Evolutionary conservation across 2,113 vertebrate species (phyloP).

Genomic region (Syrmaticus mikado): DNA sequence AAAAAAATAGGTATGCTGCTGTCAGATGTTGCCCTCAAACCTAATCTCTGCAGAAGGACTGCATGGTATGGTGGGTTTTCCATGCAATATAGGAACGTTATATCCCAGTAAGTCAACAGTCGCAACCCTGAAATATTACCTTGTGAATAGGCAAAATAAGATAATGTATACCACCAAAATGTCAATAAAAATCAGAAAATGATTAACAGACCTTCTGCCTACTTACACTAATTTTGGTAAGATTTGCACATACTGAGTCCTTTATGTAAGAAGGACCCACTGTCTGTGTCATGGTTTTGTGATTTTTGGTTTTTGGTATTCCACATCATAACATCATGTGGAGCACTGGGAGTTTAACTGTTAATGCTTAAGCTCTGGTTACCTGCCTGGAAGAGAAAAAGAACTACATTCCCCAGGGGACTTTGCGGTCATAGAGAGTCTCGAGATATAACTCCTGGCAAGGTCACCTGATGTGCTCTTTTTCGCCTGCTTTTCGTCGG

Average conservation of each 20-base stretch:
- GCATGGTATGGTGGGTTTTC: neutral
- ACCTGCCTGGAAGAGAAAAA: no score
- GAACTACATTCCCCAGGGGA: no score
- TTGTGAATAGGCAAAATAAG: neutral
- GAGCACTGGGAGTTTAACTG: no score
- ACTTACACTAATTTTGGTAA: neutral
- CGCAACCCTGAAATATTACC: neutral
- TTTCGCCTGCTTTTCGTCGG: no score
- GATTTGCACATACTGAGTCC: neutral
- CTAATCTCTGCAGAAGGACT: neutral
- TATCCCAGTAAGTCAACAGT: neutral
- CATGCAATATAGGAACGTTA: neutral
- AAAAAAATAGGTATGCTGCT: neutral
- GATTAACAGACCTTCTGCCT: neutral
- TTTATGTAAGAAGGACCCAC: neutral
- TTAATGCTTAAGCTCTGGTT: no score
- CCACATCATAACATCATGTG: no score
- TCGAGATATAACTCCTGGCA: no score
- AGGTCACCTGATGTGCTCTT: no score
- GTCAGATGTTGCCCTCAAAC: neutral
- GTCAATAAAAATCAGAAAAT: slow-evolving; percentile 1
- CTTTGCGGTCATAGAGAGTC: no score
- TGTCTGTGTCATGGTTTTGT: no score
- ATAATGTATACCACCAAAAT: neutral
- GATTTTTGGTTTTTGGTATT: no score